A percentile compares a stretch with the other conserved stretches of the same genome.
Conservation (phyloP, 2,113 vertebrate species). For the Brachyhypopomus gauderio region DNA sequence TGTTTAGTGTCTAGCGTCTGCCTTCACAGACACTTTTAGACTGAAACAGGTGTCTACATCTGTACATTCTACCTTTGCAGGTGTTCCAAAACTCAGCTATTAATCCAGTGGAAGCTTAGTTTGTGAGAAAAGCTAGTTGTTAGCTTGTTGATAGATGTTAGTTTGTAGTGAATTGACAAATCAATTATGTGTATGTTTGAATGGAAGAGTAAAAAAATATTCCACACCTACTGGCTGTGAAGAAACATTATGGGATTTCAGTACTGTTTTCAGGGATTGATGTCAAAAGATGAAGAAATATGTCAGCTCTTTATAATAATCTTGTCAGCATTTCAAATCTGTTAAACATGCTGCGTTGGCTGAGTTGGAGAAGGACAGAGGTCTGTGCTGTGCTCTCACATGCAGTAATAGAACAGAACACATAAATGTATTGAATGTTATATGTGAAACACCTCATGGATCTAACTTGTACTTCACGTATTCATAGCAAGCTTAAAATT, state of each 20-base stretch:
- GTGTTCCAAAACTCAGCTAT: slow-evolving; percentile 67
- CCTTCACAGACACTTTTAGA: slow-evolving; percentile 49
- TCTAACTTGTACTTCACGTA: too few relatives aligned
- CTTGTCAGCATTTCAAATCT: too few relatives aligned
- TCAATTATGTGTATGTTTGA: neutral
- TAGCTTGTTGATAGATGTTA: slow-evolving; percentile 21
- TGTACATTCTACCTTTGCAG: slow-evolving; percentile 61
- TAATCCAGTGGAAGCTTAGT: slow-evolving; percentile 57
- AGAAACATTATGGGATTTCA: neutral
- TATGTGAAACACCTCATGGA: too few relatives aligned
- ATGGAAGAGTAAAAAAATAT: neutral
- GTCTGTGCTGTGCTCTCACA: too few relatives aligned
- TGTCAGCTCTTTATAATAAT: neutral
- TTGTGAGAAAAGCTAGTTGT: slow-evolving; percentile 32
- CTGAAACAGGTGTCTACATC: slow-evolving; percentile 68
- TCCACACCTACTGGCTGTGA: neutral
- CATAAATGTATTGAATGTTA: too few relatives aligned
- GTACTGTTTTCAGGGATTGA: neutral
- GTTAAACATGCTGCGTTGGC: too few relatives aligned
- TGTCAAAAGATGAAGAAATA: neutral
- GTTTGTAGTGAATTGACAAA: slow-evolving; percentile 27
- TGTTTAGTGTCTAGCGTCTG: slow-evolving; percentile 4
- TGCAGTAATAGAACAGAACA: too few relatives aligned
- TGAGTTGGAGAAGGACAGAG: too few relatives aligned
- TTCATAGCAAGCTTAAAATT: too few relatives aligned